phyloP scores from a whole-genome alignment of 2,797 vertebrate genomes.

The Passerculus sandwichensis region DNA sequence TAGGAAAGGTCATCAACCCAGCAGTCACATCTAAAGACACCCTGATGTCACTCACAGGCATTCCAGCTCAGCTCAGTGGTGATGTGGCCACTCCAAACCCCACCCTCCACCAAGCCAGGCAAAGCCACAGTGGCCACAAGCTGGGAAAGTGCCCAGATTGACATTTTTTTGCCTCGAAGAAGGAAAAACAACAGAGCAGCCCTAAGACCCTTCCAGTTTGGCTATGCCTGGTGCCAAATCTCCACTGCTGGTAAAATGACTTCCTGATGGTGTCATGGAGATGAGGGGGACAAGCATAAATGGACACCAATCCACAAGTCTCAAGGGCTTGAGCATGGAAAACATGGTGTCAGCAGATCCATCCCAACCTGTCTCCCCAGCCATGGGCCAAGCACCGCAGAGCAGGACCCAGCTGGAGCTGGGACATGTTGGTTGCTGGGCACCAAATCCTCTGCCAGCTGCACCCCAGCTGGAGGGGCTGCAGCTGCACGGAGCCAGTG shows the following conservation, averaged over 20 bases:
- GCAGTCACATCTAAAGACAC: background rate
- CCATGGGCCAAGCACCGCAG: rapidly evolving
- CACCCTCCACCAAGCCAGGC: background rate
- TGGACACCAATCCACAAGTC: rapidly evolving
- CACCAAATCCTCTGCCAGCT: background rate
- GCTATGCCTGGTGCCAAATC: background rate
- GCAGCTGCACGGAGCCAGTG: background rate
- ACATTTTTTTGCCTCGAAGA: background rate
- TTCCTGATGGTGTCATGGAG: rapidly evolving
- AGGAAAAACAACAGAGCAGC: background rate
- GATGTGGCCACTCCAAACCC: rapidly evolving
- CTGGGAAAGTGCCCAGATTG: background rate
- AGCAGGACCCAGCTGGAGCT: background rate
- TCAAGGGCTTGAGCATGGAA: background rate
- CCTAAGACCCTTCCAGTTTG: rapidly evolving
- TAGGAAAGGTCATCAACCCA: background rate
- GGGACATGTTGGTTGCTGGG: background rate
- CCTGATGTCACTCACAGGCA: rapidly evolving
- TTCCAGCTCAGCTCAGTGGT: background rate
- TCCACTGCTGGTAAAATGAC: background rate
- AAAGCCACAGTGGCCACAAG: rapidly evolving
- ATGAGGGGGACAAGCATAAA: rapidly evolving
- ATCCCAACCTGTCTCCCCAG: background rate
- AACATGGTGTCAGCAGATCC: rapidly evolving
- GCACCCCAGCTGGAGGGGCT: background rate